These are phyloP conservation scores for Pelagia noctiluca DNA, from an alignment of 30 jellyfish, hydroid and myxozoan species.

Conservation along the genomic window DNA sequence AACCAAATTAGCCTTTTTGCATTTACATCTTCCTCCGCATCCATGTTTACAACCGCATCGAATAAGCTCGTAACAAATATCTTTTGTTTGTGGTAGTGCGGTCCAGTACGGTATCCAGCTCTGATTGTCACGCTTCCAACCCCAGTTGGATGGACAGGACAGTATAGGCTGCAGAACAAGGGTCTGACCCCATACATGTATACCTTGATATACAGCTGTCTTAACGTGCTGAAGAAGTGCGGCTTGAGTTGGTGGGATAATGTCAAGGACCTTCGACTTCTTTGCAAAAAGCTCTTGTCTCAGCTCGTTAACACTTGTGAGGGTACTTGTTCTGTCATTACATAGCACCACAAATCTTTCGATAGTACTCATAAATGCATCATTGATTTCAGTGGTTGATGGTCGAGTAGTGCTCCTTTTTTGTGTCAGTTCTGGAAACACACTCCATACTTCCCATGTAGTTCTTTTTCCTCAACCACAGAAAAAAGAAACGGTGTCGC, in stretches of 20 bases:
- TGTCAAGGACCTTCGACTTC: neutral
- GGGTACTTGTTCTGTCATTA: neutral
- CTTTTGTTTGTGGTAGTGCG: neutral
- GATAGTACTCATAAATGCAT: neutral
- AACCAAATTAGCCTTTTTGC: neutral
- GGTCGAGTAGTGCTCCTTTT: conserved; percentile 1
- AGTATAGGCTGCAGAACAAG: too few species aligned
- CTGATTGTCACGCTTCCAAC: conserved; percentile 6
- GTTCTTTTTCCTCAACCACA: neutral
- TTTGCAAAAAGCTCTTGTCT: neutral
- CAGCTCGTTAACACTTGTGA: neutral
- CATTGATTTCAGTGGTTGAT: neutral
- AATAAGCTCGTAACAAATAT: neutral
- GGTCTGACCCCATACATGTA: neutral
- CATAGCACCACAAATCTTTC: conserved; percentile 3
- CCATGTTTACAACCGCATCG: conserved; percentile 3
- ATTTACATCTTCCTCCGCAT: conserved; percentile 5
- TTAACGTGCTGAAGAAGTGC: neutral
- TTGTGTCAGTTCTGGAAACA: conserved; percentile 5
- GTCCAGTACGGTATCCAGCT: neutral
- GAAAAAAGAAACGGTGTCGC: neutral
- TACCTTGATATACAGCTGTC: neutral
- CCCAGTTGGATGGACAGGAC: neutral
- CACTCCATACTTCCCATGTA: neutral
- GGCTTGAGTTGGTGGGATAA: conserved; percentile 9